These are phyloP conservation scores for Gallinago nigripennis DNA, from an alignment of 2,797 vertebrate genomes.

Conservation along the genomic window DNA sequence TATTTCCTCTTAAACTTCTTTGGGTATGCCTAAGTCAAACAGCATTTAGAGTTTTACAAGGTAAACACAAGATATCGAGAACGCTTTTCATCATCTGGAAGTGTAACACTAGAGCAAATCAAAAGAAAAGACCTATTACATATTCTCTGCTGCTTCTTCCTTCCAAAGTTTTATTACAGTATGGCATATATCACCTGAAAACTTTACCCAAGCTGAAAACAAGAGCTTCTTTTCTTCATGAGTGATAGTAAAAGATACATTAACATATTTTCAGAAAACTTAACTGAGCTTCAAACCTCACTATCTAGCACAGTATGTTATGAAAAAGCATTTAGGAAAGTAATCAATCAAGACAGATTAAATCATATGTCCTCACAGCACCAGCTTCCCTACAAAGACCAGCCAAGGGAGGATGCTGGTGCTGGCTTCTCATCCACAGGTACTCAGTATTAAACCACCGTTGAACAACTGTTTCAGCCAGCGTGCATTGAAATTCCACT, in stretches of 20 bases:
- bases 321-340: background rate
- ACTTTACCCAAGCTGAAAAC: background rate
- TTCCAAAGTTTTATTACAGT: background rate
- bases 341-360: background rate
- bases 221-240: background rate
- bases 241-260: background rate
- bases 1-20: background rate
- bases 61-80: background rate
- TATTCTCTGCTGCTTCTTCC: background rate
- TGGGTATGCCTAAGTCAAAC: background rate
- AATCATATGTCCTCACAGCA: background rate
- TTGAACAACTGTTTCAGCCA: background rate
- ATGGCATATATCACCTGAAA: background rate
- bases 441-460: background rate
- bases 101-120: background rate
- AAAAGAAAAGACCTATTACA: background rate
- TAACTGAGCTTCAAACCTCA: background rate
- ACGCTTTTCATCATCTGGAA: background rate
- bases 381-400: background rate
- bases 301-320: background rate
- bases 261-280: background rate
- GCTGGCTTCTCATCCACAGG: background rate
- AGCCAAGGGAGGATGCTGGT: background rate
- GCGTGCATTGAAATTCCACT: background rate
- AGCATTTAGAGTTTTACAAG: background rate